These are phyloP conservation scores for Saccopteryx leptura DNA, from an alignment of 2,113 vertebrate species.

Conservation along the genomic window DNA sequence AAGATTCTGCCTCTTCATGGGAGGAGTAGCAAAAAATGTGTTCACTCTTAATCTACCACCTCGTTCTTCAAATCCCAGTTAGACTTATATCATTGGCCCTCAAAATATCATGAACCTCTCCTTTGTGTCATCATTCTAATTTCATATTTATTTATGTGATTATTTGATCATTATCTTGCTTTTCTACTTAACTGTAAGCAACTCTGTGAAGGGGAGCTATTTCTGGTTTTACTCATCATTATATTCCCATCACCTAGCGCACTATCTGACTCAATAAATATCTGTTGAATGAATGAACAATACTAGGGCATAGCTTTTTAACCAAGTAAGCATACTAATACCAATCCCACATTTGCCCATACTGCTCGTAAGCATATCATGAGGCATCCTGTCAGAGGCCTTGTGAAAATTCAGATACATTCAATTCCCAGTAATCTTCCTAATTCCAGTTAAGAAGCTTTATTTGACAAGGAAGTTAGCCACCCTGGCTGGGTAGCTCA, in stretches of 20 bases:
- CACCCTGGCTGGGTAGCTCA: too few species aligned
- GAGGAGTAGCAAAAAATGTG: neutral
- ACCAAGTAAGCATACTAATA: neutral
- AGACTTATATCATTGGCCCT: neutral
- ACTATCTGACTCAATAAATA: slow-evolving; percentile 1
- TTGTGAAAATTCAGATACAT: slow-evolving; percentile 1
- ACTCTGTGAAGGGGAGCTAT: neutral
- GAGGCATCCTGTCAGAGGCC: neutral
- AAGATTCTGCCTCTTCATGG: neutral
- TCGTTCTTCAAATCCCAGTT: slow-evolving; percentile 38
- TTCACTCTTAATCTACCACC: neutral
- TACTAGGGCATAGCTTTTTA: neutral
- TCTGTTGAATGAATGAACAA: neutral
- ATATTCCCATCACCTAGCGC: neutral
- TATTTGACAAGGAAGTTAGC: slow-evolving; percentile 37
- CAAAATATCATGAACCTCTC: neutral
- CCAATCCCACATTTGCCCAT: neutral
- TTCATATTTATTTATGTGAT: neutral
- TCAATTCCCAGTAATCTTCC: neutral
- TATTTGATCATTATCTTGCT: slow-evolving; percentile 15
- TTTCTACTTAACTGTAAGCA: neutral
- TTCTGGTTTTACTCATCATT: neutral
- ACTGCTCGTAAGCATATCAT: neutral
- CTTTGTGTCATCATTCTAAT: neutral
- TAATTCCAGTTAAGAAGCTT: slow-evolving; percentile 36